Base-by-base conservation (phyloP, 2,888 invertebrate species). In the Dinocampus coccinellae region DNA sequence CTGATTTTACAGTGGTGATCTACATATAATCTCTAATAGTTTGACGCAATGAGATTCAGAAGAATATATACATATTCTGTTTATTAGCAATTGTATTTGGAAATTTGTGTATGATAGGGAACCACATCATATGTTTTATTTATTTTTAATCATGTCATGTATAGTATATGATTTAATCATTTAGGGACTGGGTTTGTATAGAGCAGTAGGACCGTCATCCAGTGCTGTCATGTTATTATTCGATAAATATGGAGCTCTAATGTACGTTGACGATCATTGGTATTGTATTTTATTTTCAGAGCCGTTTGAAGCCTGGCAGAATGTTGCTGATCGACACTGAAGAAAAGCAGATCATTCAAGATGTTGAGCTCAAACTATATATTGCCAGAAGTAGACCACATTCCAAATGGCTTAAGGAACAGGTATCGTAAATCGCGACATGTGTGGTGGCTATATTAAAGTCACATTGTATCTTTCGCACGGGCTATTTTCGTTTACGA, bases 291-390 rank as follows among this genome's bases (percentile, higher is more conserved):
- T 83, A 81, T 81, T 89, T 89, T 42, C 89, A 95, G 94, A 97
- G 98, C 84, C 97, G 99, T 75, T 91, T 99, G 82, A 97, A 98
- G 88, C 99, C 99, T 1, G 99, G 99, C 3, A 92, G 98, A 77
- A 99, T 99, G 99, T 90, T 99, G 86, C 89, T 99, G 79, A 98
- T 99, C 64, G 99, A 99, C 88, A 99, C 99, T 0, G 90, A 93
- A 80, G 95, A 96, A 83, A 93, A 96, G 87, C 91, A 91, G 76
- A 94, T 99, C 77, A 97, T 97, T 78, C 94, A 95, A 83, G 99
- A 99, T 85, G 94, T 98, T 68, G 96, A 97, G 82, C 90, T 99
- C 67, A 99, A 99, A 89, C 86, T 93, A 80, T 87, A 94, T 60
- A 97, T 99, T 77, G 95, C 98, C 3, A 90, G 91, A 79, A 94